These are phyloP conservation scores for Acropora yongei DNA, from an alignment of 64 coral and sea anemone genomes.

Conservation along the genomic window DNA sequence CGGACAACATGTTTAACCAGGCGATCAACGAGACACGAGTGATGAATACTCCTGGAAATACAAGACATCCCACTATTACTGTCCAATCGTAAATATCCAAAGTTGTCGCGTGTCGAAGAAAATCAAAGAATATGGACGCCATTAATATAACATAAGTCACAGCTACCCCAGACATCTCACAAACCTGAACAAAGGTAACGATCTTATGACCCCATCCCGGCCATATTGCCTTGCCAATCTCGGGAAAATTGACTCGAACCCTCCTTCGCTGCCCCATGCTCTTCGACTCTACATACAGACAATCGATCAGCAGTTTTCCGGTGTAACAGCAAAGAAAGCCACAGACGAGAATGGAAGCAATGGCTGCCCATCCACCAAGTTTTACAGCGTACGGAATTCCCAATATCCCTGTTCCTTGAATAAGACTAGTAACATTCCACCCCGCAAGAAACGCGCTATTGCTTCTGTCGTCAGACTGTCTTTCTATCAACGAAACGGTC, in stretches of 20 bases:
- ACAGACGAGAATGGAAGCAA: slow-evolving; percentile 59
- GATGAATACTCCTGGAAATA: slow-evolving; percentile 78
- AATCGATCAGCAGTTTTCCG: slow-evolving; percentile 82
- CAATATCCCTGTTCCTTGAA: slow-evolving; percentile 88
- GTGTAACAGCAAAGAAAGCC: slow-evolving; percentile 88
- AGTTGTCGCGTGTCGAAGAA: slow-evolving; percentile 59
- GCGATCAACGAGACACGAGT: slow-evolving; percentile 89
- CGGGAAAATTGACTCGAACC: slow-evolving; percentile 79
- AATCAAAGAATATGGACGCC: slow-evolving; percentile 71
- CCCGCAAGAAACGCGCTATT: slow-evolving; percentile 79
- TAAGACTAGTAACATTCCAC: slow-evolving; percentile 91
- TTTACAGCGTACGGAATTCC: slow-evolving; percentile 86
- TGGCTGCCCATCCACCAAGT: slow-evolving; percentile 82
- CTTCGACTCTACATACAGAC: slow-evolving; percentile 82
- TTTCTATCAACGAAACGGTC: slow-evolving; percentile 70
- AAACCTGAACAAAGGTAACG: slow-evolving; percentile 85
- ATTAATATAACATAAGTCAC: slow-evolving; percentile 83
- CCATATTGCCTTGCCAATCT: slow-evolving; percentile 86
- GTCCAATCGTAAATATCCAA: slow-evolving; percentile 80
- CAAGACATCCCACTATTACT: slow-evolving; percentile 65
- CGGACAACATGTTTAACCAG: slow-evolving; percentile 92
- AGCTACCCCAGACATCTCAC: slow-evolving; percentile 87
- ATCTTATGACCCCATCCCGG: slow-evolving; percentile 85
- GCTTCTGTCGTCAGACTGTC: slow-evolving; percentile 69
- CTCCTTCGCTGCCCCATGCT: slow-evolving; percentile 73